phyloP scores from a whole-genome alignment of 92 coral and sea anemone species.

The Muricea muricata region DNA sequence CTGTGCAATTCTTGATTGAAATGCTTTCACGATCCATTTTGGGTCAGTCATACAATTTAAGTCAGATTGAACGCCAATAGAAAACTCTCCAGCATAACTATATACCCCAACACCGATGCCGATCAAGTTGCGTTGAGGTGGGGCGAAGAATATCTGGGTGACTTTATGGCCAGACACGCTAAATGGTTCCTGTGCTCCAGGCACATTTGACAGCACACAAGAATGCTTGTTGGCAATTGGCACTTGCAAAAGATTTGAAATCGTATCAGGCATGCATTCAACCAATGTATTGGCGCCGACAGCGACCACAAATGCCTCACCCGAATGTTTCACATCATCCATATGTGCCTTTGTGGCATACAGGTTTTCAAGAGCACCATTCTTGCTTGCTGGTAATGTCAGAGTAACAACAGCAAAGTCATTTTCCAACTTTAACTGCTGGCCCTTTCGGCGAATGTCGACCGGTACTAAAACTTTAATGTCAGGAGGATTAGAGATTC shows the following conservation, averaged over 20 bases:
- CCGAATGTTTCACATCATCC: slow-evolving; percentile 78
- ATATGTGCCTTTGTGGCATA: slow-evolving; percentile 78
- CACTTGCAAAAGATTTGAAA: slow-evolving; percentile 53
- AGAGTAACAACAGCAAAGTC: slow-evolving; percentile 75
- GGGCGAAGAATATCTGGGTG: slow-evolving; percentile 75
- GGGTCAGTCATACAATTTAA: slow-evolving; percentile 78
- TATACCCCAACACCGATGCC: slow-evolving; percentile 84
- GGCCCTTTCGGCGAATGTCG: slow-evolving; percentile 71
- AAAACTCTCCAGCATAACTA: slow-evolving; percentile 80
- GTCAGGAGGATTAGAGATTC: slow-evolving; percentile 74
- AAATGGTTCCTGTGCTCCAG: slow-evolving; percentile 77
- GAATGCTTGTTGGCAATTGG: slow-evolving; percentile 69
- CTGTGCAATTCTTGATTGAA: slow-evolving; percentile 45
- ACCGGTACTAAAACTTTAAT: slow-evolving; percentile 80
- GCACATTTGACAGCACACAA: slow-evolving; percentile 90
- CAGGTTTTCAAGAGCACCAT: slow-evolving; percentile 65
- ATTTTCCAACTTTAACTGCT: slow-evolving; percentile 68
- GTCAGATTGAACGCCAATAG: slow-evolving; percentile 81
- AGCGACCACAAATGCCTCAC: slow-evolving; percentile 81
- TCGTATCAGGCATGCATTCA: slow-evolving; percentile 70
- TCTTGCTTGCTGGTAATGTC: slow-evolving; percentile 69
- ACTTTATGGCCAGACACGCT: slow-evolving; percentile 62
- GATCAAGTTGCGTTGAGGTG: slow-evolving; percentile 82
- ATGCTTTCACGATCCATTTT: slow-evolving; percentile 67
- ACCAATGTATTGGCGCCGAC: slow-evolving; percentile 53